phyloP scores from a whole-genome alignment of 2,113 vertebrate genomes.

The Phaethornis superciliosus region DNA sequence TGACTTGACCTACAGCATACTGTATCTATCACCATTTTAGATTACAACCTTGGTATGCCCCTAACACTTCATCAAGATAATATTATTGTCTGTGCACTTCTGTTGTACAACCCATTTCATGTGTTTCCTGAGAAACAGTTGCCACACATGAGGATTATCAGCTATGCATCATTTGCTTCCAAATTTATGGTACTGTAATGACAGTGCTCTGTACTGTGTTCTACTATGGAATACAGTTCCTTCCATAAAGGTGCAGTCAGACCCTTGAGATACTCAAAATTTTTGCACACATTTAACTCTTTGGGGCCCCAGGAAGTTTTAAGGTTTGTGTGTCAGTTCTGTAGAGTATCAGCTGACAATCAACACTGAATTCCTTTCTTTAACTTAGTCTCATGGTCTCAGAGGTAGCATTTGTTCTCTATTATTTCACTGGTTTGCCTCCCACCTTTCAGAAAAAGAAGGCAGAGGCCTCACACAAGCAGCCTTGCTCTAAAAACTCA shows the following conservation, averaged over 20 bases:
- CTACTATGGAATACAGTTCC: neutral
- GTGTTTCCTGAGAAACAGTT: neutral
- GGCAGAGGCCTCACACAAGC: neutral
- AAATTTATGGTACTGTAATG: neutral
- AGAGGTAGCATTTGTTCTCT: neutral
- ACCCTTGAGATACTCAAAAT: neutral
- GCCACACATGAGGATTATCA: neutral
- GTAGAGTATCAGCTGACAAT: neutral
- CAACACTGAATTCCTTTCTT: neutral
- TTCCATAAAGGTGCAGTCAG: neutral
- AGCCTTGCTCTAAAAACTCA: neutral
- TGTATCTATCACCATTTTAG: neutral
- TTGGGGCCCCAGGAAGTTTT: neutral
- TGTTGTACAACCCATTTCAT: neutral
- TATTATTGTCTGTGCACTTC: neutral
- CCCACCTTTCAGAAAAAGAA: neutral
- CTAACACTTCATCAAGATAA: neutral
- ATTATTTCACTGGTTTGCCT: neutral
- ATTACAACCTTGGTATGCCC: neutral
- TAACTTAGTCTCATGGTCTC: neutral
- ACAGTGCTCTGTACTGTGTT: neutral
- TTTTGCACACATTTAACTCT: neutral
- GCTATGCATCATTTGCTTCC: neutral
- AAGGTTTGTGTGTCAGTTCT: neutral
- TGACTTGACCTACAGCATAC: neutral